Percentiles rank a stretch among this genome's conserved stretches.
phyloP scores from a whole-genome alignment of 1,140 invertebrate genomes.

The Calliphora vicina region DNA sequence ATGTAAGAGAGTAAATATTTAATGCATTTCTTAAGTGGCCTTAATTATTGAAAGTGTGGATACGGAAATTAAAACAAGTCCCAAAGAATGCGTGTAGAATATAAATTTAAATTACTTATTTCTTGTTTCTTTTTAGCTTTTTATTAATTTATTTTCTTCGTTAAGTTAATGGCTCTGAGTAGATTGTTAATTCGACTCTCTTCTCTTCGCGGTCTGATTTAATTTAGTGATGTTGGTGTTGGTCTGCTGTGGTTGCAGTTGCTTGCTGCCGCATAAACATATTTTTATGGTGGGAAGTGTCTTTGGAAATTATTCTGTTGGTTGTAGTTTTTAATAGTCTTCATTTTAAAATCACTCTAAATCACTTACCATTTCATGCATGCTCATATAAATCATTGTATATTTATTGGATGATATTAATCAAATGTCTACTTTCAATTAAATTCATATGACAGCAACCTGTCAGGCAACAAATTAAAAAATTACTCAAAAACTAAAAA shows the following conservation, averaged over 20 bases:
- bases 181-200: neutral
- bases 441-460: slow-evolving; percentile 62
- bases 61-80: neutral
- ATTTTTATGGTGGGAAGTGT: slow-evolving; percentile 2
- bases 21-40: neutral
- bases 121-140: neutral
- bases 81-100: neutral
- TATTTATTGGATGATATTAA: slow-evolving; percentile 43
- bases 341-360: neutral
- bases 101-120: neutral
- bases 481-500: slow-evolving; percentile 50
- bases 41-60: neutral
- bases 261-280: too few species aligned
- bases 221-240: neutral
- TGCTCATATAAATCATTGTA: slow-evolving; percentile 26
- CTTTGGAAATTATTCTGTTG: slow-evolving; percentile 15
- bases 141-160: neutral
- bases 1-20: neutral
- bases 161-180: neutral
- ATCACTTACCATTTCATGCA: slow-evolving; percentile 21
- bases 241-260: neutral
- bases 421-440: slow-evolving; percentile 63
- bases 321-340: neutral
- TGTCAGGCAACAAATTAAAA: slow-evolving; percentile 62
- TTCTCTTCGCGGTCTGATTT: neutral